Evolutionary conservation across 2,797 vertebrate genomes (phyloP), one percentile per base, ranked within the genome.

Genomic region (Phrynocephalus guinanensis): DNA sequence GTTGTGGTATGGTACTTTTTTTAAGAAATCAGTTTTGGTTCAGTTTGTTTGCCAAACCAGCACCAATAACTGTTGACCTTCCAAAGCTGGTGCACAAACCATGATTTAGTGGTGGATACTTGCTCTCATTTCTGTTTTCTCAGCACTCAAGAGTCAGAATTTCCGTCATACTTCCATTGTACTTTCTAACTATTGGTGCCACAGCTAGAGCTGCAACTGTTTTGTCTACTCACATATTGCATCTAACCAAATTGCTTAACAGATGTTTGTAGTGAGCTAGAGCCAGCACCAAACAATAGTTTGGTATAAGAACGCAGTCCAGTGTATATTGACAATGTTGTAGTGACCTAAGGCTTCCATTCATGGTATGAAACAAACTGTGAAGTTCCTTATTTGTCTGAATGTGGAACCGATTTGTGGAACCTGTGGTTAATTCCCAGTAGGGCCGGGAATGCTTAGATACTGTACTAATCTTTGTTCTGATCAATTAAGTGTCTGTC

Each of bases 401-500:
- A 50, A 71, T 77, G 26, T 30, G 16, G 68, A 79, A 79, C 4
- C n/a, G 20, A 4, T 73, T 56, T 50, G n/a, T 88, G 38, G 4
- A 22, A 52, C 68, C 28, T 28, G 22, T 38, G 33, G 48, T 88
- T 79, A 73, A 13, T 44, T 88, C 70, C 44, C 82, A 56, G 20
- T 48, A 3, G 50, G 75, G 33, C 44, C 72, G 38, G 82, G 16
- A 79, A 84, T 16, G 52, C 38, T n/a, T 56, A n/a, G 50, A n/a
- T 71, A 60, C 52, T 15, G 15, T 71, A 60, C 33, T 15, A 22
- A 83, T 72, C 66, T 66, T 83, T 73, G n/a, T 75, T 84, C 80
- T 80, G 44, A 52, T 80, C 83, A 84, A 28, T 80, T 84, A 88
- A 50, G 66, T 66, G 1, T 67, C 33, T 66, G 11, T 72, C 56